Percentiles rank a stretch among this genome's conserved stretches.
phyloP scores from a whole-genome alignment of 1,140 invertebrate genomes.

The Tribolium madens region DNA sequence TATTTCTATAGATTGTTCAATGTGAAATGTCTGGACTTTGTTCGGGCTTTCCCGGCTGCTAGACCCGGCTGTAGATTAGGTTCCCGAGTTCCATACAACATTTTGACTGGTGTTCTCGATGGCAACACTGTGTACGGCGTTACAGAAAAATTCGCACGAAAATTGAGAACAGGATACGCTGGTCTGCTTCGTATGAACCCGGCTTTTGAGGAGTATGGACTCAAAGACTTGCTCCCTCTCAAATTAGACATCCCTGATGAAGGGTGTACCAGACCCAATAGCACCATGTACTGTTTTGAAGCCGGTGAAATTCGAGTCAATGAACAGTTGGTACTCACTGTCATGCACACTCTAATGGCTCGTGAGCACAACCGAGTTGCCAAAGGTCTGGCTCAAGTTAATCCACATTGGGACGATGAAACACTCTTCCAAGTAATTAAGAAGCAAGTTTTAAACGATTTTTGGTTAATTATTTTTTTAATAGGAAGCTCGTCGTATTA shows the following conservation, averaged over 20 bases:
- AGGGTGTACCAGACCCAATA: slow-evolving; percentile 90
- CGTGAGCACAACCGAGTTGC: slow-evolving; percentile 90
- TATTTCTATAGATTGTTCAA: slow-evolving; percentile 90
- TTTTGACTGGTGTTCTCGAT: slow-evolving; percentile 84
- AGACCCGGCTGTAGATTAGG: slow-evolving; percentile 85
- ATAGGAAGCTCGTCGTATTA: slow-evolving; percentile 87
- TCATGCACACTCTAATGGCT: slow-evolving; percentile 92
- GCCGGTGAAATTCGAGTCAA: slow-evolving; percentile 94
- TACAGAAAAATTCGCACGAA: slow-evolving; percentile 80
- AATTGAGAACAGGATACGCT: slow-evolving; percentile 81
- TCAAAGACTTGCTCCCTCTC: slow-evolving; percentile 90
- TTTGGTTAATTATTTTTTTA: slow-evolving; percentile 18
- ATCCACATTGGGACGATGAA: slow-evolving; percentile 96
- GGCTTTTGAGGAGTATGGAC: slow-evolving; percentile 86
- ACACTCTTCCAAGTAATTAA: slow-evolving; percentile 82
- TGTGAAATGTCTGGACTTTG: slow-evolving; percentile 89
- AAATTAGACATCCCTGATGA: slow-evolving; percentile 92
- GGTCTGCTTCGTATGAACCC: slow-evolving; percentile 89
- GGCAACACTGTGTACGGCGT: slow-evolving; percentile 89
- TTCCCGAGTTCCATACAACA: slow-evolving; percentile 83
- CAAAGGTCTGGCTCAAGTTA: slow-evolving; percentile 79
- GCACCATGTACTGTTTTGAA: slow-evolving; percentile 92
- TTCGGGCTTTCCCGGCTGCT: slow-evolving; percentile 85
- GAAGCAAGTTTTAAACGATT: not conserved
- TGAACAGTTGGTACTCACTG: slow-evolving; percentile 90